These are phyloP conservation scores for Myanophis thanlyinensis DNA, from an alignment of 2,113 vertebrate species.

Conservation along the genomic window DNA sequence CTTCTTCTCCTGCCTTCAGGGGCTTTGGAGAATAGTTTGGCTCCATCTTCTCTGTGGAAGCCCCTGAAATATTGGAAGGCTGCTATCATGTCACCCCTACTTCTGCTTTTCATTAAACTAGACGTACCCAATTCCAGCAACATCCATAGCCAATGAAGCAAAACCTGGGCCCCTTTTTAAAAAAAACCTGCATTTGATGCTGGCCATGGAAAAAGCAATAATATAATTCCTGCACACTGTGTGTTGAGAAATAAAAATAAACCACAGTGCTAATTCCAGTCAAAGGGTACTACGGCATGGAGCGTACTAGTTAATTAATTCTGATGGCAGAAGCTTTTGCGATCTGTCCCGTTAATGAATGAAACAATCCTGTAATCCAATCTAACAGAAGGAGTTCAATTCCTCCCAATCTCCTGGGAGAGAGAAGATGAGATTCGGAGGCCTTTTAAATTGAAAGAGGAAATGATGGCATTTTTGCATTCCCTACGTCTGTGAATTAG, in stretches of 20 bases:
- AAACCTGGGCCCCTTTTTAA: background rate
- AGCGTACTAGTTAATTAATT: background rate
- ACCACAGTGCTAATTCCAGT: background rate
- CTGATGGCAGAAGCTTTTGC: background rate
- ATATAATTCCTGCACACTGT: background rate
- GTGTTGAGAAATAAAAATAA: background rate
- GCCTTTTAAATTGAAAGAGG: background rate
- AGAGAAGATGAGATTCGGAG: background rate
- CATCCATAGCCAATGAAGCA: background rate
- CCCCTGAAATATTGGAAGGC: no score
- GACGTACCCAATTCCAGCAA: no score
- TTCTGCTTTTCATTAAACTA: no score
- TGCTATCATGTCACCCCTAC: no score
- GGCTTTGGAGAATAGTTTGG: no score
- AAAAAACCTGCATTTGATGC: background rate
- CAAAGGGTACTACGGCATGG: background rate
- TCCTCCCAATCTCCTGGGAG: background rate
- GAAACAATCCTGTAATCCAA: background rate
- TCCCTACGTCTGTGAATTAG: background rate
- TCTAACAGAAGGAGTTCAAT: background rate
- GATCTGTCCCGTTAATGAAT: background rate
- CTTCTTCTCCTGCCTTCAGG: no score
- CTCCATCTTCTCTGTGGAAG: no score
- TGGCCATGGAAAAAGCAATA: background rate
- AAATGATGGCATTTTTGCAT: background rate